Base-by-base conservation (phyloP, 2,113 vertebrate species). In the Syrrhaptes paradoxus region DNA sequence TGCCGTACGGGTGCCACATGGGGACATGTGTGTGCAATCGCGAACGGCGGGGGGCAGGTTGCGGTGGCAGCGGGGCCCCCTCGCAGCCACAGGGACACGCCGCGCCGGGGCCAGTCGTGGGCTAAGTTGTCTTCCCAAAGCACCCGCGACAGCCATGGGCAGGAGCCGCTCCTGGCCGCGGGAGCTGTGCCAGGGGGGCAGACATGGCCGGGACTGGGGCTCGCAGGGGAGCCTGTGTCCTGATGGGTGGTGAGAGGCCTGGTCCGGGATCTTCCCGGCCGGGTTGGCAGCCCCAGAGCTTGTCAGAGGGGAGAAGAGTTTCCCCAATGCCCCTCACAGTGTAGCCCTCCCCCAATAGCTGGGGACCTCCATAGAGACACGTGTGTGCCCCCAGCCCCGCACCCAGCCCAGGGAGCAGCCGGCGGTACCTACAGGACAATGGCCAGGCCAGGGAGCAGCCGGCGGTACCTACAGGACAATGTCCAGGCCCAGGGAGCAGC, bases 1-100 rank as follows among this genome's bases (percentile, higher is more conserved):
- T 16, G 7, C 17, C 5, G 3, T 43, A 67, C n/a, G 63, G 70
- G 2, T 3, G 24, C 41, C 4, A 2, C 2, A 0, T 0, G 25
- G 5, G 57, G 32, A 43, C 63, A 4, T 0, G 5, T 1, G 7
- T 22, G 4, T 3, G 3, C 17, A 7, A 24, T 6, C 2, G 72
- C 52, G n/a, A 21, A 3, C 14, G 22, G 25, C 24, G 5, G 5
- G 17, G 7, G 17, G 14, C 41, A 41, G 41, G 36, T 54, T 51
- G 65, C 66, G 28, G 2, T 32, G 25, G 65, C 41, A 52, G 19
- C 34, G 32, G 13, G 28, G 15, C 32, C 22, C 7, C 7, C 8
- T 21, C 4, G 26, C 52, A 8, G 63, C 32, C 10, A 0, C 11
- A 16, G 31, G 16, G 41, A 41, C 38, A 41, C 38, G 10, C 22